Percentiles rank a stretch among this genome's conserved stretches.
Conservation (phyloP, 2,797 vertebrate genomes). For the Mormyrops attenuatus region DNA sequence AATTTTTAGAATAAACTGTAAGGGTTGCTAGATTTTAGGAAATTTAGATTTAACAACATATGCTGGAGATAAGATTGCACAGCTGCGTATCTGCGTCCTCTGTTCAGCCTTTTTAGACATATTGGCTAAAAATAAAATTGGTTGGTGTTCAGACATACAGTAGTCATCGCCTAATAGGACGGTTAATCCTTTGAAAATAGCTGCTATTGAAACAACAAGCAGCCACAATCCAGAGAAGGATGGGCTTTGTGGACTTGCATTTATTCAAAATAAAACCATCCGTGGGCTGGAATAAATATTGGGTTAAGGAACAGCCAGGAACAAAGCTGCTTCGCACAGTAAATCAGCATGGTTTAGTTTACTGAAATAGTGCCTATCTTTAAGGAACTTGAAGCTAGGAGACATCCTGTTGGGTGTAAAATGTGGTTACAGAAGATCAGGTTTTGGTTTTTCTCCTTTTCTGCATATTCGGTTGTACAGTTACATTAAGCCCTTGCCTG, state of each 20-base stretch:
- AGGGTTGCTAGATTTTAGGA: background rate
- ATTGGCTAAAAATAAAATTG: background rate
- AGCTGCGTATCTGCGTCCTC: background rate
- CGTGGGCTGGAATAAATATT: background rate
- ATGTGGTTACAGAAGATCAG: background rate
- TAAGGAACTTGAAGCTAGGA: background rate
- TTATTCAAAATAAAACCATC: background rate
- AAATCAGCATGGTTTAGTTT: background rate
- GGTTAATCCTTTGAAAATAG: background rate
- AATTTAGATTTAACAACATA: background rate
- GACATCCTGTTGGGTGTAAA: background rate
- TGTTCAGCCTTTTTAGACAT: background rate
- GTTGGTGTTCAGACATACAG: background rate
- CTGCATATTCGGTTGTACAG: background rate
- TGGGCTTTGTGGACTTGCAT: background rate
- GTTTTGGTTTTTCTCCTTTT: background rate
- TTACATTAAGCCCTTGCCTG: background rate
- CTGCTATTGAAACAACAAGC: background rate
- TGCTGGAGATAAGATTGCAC: background rate
- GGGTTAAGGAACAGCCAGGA: background rate
- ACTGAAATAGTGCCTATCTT: background rate
- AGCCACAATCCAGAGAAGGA: background rate
- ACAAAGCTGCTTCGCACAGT: background rate
- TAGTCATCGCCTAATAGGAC: background rate
- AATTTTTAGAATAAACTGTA: background rate